Evolutionary conservation across 1,140 invertebrate genomes (phyloP).

Genomic region (Drosophila insularis): DNA sequence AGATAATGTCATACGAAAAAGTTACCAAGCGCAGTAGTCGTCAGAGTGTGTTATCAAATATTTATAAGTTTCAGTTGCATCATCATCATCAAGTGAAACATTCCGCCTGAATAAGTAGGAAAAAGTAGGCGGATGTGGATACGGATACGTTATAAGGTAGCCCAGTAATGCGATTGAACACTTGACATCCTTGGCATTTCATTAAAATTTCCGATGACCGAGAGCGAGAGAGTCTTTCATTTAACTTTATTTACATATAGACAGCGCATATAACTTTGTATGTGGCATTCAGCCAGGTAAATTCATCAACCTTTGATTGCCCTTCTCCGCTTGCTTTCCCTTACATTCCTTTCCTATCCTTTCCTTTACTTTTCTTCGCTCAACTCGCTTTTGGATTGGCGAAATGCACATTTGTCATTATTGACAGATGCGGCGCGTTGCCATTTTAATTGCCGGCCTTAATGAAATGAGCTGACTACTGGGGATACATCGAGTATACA

Average conservation of each 20-base stretch:
- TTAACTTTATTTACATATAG: constrained; percentile 28
- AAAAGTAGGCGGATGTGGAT: background rate
- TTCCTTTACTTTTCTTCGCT: too few species aligned
- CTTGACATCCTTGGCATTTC: constrained; percentile 47
- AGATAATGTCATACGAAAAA: constrained; percentile 57
- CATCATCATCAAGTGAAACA: constrained; percentile 24
- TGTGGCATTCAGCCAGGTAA: background rate
- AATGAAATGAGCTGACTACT: constrained; percentile 65
- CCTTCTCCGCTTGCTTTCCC: background rate
- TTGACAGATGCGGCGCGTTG: constrained; percentile 75
- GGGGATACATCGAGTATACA: constrained; percentile 10
- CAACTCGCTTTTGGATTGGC: constrained; percentile 23
- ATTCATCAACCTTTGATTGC: constrained; percentile 29
- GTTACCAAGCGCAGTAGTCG: constrained; percentile 13
- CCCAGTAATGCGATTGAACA: constrained; percentile 15
- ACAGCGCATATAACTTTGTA: constrained; percentile 14
- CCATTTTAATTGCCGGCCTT: constrained; percentile 79
- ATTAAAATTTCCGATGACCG: constrained; percentile 47
- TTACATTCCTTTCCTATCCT: too few species aligned
- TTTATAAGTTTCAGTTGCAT: constrained; percentile 56
- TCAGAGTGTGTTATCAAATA: constrained; percentile 50
- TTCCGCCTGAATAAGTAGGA: background rate
- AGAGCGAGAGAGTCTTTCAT: constrained; percentile 11
- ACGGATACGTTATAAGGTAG: background rate
- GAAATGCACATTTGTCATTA: constrained; percentile 79